These are phyloP conservation scores for Nemopilema nomurai DNA, from an alignment of 30 jellyfish, hydroid and myxozoan genomes.

Conservation along the genomic window DNA sequence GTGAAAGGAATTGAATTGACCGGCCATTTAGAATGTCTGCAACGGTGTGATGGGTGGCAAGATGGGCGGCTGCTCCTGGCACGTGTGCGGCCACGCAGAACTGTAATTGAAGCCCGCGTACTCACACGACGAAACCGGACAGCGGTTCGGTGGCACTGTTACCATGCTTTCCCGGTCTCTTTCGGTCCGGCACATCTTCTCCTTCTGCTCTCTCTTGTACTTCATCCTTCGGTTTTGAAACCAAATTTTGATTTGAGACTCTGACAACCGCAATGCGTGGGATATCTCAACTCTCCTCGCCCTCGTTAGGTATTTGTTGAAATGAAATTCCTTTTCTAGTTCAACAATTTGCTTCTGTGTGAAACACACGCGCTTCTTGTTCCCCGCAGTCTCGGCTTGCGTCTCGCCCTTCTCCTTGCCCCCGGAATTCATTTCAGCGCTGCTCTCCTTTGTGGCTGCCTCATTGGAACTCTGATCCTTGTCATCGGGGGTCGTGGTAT, in stretches of 20 bases:
- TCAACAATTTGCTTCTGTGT: constrained; percentile 93
- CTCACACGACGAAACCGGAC: constrained; percentile 75
- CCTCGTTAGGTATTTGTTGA: constrained; percentile 78
- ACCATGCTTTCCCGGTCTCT: constrained; percentile 50
- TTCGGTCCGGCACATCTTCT: constrained; percentile 55
- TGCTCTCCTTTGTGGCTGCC: not conserved
- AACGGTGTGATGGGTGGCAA: constrained; percentile 89
- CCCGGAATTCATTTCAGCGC: constrained; percentile 5
- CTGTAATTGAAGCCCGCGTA: constrained; percentile 46
- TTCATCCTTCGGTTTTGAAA: constrained; percentile 95
- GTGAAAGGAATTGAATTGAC: not conserved
- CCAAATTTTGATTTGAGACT: constrained; percentile 85
- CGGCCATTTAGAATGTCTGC: constrained; percentile 41
- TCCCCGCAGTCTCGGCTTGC: constrained; percentile 33
- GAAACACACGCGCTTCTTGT: constrained; percentile 87
- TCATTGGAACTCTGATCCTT: not conserved
- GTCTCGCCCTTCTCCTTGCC: constrained; percentile 31
- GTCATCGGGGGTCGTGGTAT: constrained; percentile 8
- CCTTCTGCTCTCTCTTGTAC: constrained; percentile 88
- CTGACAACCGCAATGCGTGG: constrained; percentile 58
- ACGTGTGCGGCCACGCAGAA: constrained; percentile 69
- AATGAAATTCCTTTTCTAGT: constrained; percentile 91
- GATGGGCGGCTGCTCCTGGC: constrained; percentile 89
- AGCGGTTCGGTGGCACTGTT: constrained; percentile 74
- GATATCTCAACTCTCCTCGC: constrained; percentile 91